These are phyloP conservation scores for Andrena trimmerana DNA, from an alignment of 2,888 invertebrate genomes.

Conservation along the genomic window DNA sequence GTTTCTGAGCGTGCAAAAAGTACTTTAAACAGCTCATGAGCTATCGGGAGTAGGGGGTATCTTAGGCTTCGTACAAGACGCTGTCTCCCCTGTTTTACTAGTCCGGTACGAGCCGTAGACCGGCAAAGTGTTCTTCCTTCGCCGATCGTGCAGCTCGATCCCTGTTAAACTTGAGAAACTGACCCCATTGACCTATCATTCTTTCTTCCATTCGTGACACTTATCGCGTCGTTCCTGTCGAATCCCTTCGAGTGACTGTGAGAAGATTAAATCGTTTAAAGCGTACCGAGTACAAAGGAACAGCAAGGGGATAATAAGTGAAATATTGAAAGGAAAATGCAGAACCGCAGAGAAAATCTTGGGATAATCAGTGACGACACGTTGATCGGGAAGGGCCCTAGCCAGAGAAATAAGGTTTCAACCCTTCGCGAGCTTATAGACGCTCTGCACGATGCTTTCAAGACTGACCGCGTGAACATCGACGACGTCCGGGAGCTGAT, in stretches of 20 bases:
- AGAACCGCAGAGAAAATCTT: constrained; percentile 63
- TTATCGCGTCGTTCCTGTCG: neutral
- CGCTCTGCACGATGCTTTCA: constrained; percentile 92
- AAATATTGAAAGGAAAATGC: constrained; percentile 64
- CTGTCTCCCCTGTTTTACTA: constrained; percentile 71
- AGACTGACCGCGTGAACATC: constrained; percentile 93
- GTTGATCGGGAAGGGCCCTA: constrained; percentile 29
- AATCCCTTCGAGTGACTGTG: neutral
- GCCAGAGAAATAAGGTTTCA: constrained; percentile 59
- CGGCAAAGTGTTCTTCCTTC: constrained; percentile 53
- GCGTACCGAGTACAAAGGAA: neutral
- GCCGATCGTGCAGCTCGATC: constrained; percentile 11
- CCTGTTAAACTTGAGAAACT: neutral
- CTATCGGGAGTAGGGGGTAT: constrained; percentile 72
- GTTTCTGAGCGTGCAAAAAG: constrained; percentile 38
- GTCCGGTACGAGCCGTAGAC: constrained; percentile 74
- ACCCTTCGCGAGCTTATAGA: constrained; percentile 88
- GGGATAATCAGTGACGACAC: constrained; percentile 29
- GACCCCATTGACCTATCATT: neutral
- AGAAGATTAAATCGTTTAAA: neutral
- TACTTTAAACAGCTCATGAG: constrained; percentile 26
- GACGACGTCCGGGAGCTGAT: constrained; percentile 95
- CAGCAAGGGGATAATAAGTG: neutral
- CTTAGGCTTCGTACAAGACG: constrained; percentile 75
- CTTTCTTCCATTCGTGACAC: neutral